phyloP scores from a whole-genome alignment of 2,797 vertebrate genomes.

The Salarias fasciatus region DNA sequence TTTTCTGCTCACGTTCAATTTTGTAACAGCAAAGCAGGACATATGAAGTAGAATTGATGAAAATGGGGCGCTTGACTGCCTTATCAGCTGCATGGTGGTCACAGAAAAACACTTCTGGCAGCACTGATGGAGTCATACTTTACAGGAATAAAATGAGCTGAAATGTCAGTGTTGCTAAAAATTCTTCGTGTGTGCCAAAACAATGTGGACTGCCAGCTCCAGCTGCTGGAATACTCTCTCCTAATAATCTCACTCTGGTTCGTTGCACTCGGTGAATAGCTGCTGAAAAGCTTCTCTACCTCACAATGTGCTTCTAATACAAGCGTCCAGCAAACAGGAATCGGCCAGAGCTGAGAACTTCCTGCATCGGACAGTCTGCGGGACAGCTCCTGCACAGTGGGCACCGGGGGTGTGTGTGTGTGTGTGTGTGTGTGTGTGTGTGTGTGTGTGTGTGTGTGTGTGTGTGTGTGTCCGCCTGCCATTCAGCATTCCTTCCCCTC shows the following conservation, averaged over 20 bases:
- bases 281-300: conserved; percentile 54
- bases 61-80: background rate
- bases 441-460: conserved; percentile 30
- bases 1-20: background rate
- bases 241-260: conserved; percentile 18
- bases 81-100: background rate
- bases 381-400: conserved; percentile 53
- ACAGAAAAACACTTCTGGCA: background rate
- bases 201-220: conserved; percentile 1
- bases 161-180: conserved; percentile 15
- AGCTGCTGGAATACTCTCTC: conserved; percentile 9
- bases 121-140: conserved; percentile 1
- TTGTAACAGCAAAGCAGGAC: conserved; percentile 10
- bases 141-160: conserved; percentile 3
- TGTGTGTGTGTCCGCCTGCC: conserved; percentile 32
- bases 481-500: conserved; percentile 64
- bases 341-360: conserved; percentile 82
- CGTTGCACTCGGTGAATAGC: conserved; percentile 55
- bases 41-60: background rate
- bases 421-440: conserved; percentile 31
- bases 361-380: conserved; percentile 77
- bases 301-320: conserved; percentile 68
- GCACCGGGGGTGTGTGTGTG: conserved; percentile 14
- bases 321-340: conserved; percentile 81
- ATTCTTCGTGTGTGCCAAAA: background rate